Percentiles rank a stretch among this genome's conserved stretches.
phyloP scores from a whole-genome alignment of 1,140 invertebrate species.

The Nautilus pompilius region DNA sequence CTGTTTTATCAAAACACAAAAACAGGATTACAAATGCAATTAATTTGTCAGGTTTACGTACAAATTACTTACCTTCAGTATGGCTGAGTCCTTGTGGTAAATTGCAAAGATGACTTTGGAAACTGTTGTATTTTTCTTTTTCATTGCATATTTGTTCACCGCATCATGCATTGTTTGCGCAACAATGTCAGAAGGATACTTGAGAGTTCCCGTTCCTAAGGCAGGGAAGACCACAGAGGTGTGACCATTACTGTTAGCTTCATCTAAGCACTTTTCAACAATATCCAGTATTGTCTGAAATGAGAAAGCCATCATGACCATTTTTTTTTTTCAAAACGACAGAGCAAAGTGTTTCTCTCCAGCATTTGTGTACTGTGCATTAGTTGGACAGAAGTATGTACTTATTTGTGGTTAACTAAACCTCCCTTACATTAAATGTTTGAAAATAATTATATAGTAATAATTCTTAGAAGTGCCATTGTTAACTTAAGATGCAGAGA shows the following conservation, averaged over 20 bases:
- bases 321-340: neutral
- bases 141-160: slow-evolving; percentile 13
- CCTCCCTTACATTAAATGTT: too few relatives aligned
- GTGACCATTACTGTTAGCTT: slow-evolving; percentile 7
- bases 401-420: too few relatives aligned
- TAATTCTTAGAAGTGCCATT: too few relatives aligned
- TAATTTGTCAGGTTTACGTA: too few relatives aligned
- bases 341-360: neutral
- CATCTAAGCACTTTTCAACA: slow-evolving; percentile 11
- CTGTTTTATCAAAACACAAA: too few relatives aligned
- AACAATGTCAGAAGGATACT: slow-evolving; percentile 12
- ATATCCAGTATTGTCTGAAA: slow-evolving; percentile 11
- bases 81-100: slow-evolving; percentile 22
- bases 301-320: neutral
- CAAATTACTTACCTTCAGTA: slow-evolving; percentile 9
- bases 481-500: too few relatives aligned
- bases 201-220: slow-evolving; percentile 13
- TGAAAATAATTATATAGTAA: too few relatives aligned
- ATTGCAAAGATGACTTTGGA: slow-evolving; percentile 28
- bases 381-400: too few relatives aligned
- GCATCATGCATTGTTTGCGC: slow-evolving; percentile 13
- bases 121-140: slow-evolving; percentile 10
- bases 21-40: too few relatives aligned
- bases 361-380: too few relatives aligned
- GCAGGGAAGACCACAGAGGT: slow-evolving; percentile 14